Percentiles rank a stretch among this genome's conserved stretches.
Conservation (phyloP, 2,113 vertebrate species). For the Coptodon rendalli region DNA sequence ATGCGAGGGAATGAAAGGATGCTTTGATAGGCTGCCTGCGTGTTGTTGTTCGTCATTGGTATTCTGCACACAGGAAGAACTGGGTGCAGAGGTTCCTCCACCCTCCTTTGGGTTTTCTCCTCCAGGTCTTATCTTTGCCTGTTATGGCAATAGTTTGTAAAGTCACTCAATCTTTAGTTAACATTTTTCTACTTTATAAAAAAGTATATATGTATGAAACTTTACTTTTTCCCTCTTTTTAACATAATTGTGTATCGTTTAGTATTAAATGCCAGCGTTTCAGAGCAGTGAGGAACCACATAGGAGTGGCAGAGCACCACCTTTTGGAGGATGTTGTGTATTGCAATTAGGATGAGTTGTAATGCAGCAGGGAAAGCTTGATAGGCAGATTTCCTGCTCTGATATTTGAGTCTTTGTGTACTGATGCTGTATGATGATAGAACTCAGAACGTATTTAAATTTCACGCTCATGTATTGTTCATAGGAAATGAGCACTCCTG, state of each 20-base stretch:
- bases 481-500: neutral
- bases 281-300: neutral
- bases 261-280: neutral
- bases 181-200: neutral
- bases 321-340: slow-evolving; percentile 26
- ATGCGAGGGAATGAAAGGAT: slow-evolving; percentile 45
- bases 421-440: neutral
- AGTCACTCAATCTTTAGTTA: slow-evolving; percentile 23
- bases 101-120: neutral
- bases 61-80: slow-evolving; percentile 52
- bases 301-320: slow-evolving; percentile 57
- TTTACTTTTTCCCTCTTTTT: neutral
- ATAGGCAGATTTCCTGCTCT: slow-evolving; percentile 4
- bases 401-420: neutral
- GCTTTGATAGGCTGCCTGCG: slow-evolving; percentile 47
- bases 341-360: neutral
- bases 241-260: neutral
- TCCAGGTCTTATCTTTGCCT: slow-evolving; percentile 4
- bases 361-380: neutral
- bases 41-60: slow-evolving; percentile 57
- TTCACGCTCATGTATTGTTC: neutral
- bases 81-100: slow-evolving; percentile 48
- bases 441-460: neutral
- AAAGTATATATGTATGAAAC: neutral
- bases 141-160: slow-evolving; percentile 10